Percentiles rank a stretch among this genome's conserved stretches.
These are phyloP conservation scores for Erethizon dorsatum DNA, from an alignment of 2,797 vertebrate genomes.

Conservation along the genomic window DNA sequence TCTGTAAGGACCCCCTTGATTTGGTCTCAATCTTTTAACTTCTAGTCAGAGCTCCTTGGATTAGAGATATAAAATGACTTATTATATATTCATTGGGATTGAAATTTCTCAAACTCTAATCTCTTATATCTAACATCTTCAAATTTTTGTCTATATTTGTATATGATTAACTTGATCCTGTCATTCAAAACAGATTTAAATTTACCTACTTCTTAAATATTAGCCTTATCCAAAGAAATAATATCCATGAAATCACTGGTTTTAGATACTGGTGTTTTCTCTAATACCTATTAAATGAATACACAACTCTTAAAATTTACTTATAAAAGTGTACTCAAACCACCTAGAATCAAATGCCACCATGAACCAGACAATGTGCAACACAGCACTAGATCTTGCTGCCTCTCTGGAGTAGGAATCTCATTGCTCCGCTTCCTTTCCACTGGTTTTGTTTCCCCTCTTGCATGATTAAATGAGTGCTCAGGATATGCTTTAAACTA, in stretches of 20 bases:
- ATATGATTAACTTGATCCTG: not conserved
- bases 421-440: conserved; percentile 1
- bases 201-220: conserved; percentile 27
- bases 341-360: not conserved
- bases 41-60: not conserved
- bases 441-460: not conserved
- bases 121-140: not conserved
- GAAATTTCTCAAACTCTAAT: not conserved
- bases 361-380: not conserved
- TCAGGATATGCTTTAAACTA: conserved; percentile 27
- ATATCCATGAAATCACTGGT: not conserved
- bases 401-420: not conserved
- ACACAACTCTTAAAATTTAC: not conserved
- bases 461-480: not conserved
- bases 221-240: not conserved
- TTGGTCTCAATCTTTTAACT: not conserved
- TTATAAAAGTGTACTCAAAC: not conserved
- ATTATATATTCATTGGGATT: not conserved
- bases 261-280: not conserved
- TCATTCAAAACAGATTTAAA: conserved; percentile 40
- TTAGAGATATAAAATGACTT: not conserved
- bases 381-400: too few species aligned
- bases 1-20: not conserved
- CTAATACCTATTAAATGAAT: not conserved
- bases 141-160: not conserved